Evolutionary conservation across 2,113 vertebrate genomes (phyloP).

Genomic region (Lepus americanus): DNA sequence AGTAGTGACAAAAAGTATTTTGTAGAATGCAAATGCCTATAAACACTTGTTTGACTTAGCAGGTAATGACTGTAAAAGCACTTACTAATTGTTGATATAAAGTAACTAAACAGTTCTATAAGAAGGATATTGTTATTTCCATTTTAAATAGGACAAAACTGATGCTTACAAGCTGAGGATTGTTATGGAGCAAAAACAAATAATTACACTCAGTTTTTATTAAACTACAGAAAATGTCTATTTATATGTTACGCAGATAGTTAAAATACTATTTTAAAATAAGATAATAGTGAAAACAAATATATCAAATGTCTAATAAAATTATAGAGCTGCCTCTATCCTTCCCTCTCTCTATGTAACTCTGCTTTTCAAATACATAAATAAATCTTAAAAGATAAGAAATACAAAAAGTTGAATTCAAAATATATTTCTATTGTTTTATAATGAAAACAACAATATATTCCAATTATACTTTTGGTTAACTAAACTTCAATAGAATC

Average conservation of each 20-base stretch:
- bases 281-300: background rate
- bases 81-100: background rate
- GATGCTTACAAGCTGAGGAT: background rate
- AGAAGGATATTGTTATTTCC: background rate
- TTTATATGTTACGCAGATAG: background rate
- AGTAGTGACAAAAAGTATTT: background rate
- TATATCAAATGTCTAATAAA: background rate
- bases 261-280: background rate
- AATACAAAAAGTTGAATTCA: constrained; percentile 9
- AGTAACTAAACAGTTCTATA: background rate
- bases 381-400: background rate
- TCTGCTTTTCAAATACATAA: too few species aligned
- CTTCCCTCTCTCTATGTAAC: too few species aligned
- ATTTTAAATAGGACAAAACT: background rate
- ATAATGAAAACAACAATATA: background rate
- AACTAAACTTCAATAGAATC: background rate
- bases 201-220: background rate
- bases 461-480: background rate
- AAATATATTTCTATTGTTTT: background rate
- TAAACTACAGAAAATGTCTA: background rate
- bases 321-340: background rate
- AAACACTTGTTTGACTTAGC: background rate
- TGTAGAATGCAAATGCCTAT: background rate
- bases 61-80: background rate
- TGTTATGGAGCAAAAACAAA: background rate